phyloP scores from a whole-genome alignment of 2,113 vertebrate genomes.

The Erythrocercus mccallii region DNA sequence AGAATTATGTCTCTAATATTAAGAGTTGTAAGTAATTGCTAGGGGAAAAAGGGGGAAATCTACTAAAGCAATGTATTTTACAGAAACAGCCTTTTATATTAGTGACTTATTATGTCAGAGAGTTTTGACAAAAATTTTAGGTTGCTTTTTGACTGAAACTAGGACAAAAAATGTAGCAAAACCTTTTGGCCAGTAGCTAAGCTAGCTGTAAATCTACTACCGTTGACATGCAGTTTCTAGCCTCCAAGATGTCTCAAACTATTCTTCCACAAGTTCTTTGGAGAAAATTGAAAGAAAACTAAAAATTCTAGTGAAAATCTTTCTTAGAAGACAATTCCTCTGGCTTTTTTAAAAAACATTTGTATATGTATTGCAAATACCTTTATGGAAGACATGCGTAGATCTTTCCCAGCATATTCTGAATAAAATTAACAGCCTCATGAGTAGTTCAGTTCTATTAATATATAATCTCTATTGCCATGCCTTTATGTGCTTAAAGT shows the following conservation, averaged over 20 bases:
- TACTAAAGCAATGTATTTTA: neutral
- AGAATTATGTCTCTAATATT: neutral
- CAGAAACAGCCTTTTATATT: neutral
- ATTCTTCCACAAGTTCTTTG: neutral
- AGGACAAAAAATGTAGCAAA: neutral
- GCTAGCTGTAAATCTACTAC: neutral
- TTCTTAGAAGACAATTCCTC: neutral
- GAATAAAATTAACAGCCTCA: neutral
- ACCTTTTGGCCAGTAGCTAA: neutral
- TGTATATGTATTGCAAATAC: neutral
- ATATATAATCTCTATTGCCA: neutral
- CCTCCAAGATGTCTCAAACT: neutral
- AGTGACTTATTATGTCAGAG: neutral
- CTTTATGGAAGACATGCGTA: neutral
- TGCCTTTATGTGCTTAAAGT: constrained; percentile 35
- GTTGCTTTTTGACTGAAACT: neutral
- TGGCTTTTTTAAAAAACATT: neutral
- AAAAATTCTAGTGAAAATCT: neutral
- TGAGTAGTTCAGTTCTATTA: neutral
- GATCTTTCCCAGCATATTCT: neutral
- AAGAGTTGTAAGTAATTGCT: neutral
- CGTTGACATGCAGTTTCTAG: neutral
- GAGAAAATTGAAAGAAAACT: neutral
- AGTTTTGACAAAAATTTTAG: neutral
- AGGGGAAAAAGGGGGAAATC: accelerated